Evolutionary conservation across 2,888 invertebrate genomes (phyloP), one percentile per base, ranked within the genome.

Genomic region (Tetanocera ferruginea): DNA sequence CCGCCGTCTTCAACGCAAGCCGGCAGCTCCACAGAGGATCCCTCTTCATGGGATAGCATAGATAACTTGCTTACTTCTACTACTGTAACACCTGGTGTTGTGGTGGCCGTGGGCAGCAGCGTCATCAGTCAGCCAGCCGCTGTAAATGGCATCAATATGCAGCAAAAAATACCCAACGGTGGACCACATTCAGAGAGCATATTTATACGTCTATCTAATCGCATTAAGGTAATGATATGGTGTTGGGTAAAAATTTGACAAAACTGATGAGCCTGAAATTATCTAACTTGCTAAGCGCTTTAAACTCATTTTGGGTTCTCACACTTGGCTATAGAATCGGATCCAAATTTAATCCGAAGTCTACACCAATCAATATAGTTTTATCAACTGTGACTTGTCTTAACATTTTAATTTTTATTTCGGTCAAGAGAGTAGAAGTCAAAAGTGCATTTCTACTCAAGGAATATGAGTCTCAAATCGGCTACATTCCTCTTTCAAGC

Each of bases 151-250:
- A 76, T 83, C 0, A 85, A 87, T 76, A 76, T 84, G 43, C 88
- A 88, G 76, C 87, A 87, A 55, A 88, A 86, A 78, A 82, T 88
- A 28, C 82, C 88, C 3, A 85, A 86, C 71, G 85, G 86, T 73
- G 85, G 88, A 51, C 87, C 86, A 78, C 96, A 96, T 86, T 97
- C 97, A 85, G 98, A 98, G 89, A 97, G 97, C 9, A 96, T 98
- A n/a, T 97, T 99, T 88, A 93, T 99, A 87, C 92, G 98, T 82
- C 92, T 99, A 78, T 97, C 97, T 78, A 99, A 99, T 90, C 93
- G 98, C 86, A 97, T 99, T 77, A 98, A 97, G 93, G 96, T 96
- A 86, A 87, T 90, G 82, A 14, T 34, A 23, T n/a, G 19, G 55
- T 19, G 55, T 2, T 55, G n/a, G 19, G 55, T 19, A 19, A n/a